phyloP scores from a whole-genome alignment of 1,140 invertebrate species.

The Sitodiplosis mosellana region DNA sequence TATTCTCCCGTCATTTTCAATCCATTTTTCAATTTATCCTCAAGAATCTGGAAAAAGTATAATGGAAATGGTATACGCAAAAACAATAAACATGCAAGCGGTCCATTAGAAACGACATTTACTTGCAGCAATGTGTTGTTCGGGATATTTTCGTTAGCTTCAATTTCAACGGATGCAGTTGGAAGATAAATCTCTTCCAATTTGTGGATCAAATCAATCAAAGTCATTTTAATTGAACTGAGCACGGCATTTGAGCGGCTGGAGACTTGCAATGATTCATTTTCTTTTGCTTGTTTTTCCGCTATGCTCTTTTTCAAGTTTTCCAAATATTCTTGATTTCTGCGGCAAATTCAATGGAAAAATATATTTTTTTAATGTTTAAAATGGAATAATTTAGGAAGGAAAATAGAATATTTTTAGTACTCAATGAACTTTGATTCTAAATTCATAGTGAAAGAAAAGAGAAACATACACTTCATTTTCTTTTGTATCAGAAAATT shows the following conservation, averaged over 20 bases:
- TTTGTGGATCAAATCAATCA: constrained; percentile 24
- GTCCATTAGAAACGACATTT: background rate
- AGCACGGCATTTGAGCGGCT: constrained; percentile 29
- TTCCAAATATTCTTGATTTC: constrained; percentile 44
- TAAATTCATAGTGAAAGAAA: background rate
- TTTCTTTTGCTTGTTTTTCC: constrained; percentile 17
- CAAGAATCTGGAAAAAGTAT: background rate
- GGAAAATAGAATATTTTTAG: background rate
- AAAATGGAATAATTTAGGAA: too few relatives aligned
- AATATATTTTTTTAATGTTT: too few relatives aligned
- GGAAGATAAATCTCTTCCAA: constrained; percentile 20
- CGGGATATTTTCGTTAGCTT: constrained; percentile 1
- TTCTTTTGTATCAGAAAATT: constrained; percentile 59
- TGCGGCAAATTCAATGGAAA: constrained; percentile 19
- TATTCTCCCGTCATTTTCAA: background rate
- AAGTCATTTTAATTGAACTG: constrained; percentile 28
- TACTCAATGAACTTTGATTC: background rate
- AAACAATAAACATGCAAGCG: background rate
- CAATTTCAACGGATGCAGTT: constrained; percentile 6
- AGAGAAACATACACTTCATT: constrained; percentile 45
- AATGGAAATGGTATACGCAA: background rate
- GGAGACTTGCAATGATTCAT: constrained; percentile 23
- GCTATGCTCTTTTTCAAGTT: background rate
- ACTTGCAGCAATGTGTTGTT: background rate
- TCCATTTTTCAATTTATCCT: background rate